phyloP scores from a whole-genome alignment of 1,140 invertebrate genomes.

The Ostrea denselamellosa region DNA sequence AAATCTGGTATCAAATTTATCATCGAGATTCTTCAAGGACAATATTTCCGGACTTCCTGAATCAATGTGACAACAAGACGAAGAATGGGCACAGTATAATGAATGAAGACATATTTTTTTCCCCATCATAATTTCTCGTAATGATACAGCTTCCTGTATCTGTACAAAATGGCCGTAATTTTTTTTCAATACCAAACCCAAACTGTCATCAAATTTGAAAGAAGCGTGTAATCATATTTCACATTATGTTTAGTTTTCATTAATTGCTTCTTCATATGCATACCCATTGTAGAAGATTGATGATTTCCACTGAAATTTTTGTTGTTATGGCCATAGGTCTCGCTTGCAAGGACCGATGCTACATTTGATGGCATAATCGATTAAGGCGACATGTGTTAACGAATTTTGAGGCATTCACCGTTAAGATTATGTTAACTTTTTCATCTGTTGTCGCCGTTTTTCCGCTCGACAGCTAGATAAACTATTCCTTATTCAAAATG shows the following conservation, averaged over 20 bases:
- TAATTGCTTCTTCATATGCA: not conserved
- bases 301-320: not conserved
- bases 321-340: not conserved
- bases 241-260: not conserved
- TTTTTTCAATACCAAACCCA: not conserved
- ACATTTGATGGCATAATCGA: not conserved
- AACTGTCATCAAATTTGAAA: constrained; percentile 4
- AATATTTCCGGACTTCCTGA: not conserved
- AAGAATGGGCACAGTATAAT: not conserved
- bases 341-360: not conserved
- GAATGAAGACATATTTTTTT: not conserved
- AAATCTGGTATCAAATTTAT: not conserved
- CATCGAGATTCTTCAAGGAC: not conserved
- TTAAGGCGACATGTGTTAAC: not conserved
- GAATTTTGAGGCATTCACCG: no score
- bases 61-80: not conserved
- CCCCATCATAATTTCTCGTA: not conserved
- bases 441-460: no score
- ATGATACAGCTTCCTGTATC: not conserved
- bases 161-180: not conserved
- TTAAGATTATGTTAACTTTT: no score
- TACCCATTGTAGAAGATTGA: not conserved
- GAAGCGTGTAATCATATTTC: not conserved
- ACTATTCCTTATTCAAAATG: no score
- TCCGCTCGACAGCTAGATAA: no score